Percentiles rank a stretch among this genome's conserved stretches.
Evolutionary conservation across 2,797 vertebrate species (phyloP).

Genomic region (Lepus oiostolus): DNA sequence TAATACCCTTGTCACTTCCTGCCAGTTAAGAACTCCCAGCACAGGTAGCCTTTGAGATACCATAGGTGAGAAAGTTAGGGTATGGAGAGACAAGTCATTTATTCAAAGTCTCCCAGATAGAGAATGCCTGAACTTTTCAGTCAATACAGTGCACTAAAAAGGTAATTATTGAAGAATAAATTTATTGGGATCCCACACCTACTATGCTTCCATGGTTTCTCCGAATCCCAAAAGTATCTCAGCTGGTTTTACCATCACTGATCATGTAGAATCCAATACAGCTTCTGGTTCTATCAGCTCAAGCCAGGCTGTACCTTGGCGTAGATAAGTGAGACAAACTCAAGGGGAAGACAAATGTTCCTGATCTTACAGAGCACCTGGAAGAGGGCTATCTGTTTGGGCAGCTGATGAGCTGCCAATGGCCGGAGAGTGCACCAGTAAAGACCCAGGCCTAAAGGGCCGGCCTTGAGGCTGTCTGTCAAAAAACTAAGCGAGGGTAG

Average conservation of each 20-base stretch:
- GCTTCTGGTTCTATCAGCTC: neutral
- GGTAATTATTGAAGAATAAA: constrained; percentile 40
- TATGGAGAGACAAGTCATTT: neutral
- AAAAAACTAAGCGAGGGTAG: constrained; percentile 1
- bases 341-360: neutral
- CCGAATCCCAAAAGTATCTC: neutral
- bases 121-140: neutral
- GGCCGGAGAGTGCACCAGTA: neutral
- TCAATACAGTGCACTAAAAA: neutral
- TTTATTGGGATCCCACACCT: neutral
- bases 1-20: neutral
- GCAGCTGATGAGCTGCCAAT: neutral
- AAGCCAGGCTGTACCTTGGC: neutral
- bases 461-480: neutral
- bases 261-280: neutral
- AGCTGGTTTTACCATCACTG: neutral
- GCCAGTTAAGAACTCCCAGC: neutral
- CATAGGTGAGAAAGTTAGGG: neutral
- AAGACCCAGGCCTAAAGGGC: neutral
- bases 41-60: neutral
- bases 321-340: neutral
- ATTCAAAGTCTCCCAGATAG: neutral
- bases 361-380: neutral
- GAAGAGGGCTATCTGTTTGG: constrained; percentile 52
- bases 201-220: neutral